Evolutionary conservation across 2,113 vertebrate genomes (phyloP).

Genomic region (Megaceryle torquata): DNA sequence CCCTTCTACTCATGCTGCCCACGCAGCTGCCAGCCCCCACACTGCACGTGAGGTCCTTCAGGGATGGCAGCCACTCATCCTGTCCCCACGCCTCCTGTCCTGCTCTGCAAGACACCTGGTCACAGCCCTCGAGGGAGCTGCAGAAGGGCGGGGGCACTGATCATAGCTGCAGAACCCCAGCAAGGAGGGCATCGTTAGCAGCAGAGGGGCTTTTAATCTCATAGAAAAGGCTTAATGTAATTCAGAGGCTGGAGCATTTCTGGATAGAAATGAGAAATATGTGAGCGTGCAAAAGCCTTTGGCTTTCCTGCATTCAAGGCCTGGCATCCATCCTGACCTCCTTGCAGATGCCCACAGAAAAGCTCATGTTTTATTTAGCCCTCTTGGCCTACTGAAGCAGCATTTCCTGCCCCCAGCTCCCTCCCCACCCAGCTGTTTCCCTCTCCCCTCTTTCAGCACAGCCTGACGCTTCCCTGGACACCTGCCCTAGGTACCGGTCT

Average conservation of each 20-base stretch:
- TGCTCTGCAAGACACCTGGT: background rate
- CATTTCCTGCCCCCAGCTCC: background rate
- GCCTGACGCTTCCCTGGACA: background rate
- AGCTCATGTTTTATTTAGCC: background rate
- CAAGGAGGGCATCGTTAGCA: background rate
- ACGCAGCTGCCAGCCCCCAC: background rate
- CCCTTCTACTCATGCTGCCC: background rate
- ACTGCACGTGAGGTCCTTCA: accelerated
- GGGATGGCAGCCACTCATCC: accelerated
- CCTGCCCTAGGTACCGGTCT: background rate
- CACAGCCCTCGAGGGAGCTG: background rate
- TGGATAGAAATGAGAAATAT: background rate
- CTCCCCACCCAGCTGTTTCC: background rate
- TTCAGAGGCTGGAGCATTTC: background rate
- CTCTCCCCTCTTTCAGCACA: background rate
- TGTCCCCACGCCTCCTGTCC: accelerated
- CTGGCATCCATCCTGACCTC: background rate
- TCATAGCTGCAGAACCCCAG: background rate
- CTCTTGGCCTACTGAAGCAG: background rate
- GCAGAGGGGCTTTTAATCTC: background rate
- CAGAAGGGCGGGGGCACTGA: accelerated
- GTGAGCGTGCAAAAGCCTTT: background rate
- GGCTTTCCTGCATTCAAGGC: background rate
- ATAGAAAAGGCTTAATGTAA: background rate
- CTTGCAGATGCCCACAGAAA: background rate